Conservation (phyloP, 2,797 vertebrate genomes). For the Salmo trutta region DNA sequence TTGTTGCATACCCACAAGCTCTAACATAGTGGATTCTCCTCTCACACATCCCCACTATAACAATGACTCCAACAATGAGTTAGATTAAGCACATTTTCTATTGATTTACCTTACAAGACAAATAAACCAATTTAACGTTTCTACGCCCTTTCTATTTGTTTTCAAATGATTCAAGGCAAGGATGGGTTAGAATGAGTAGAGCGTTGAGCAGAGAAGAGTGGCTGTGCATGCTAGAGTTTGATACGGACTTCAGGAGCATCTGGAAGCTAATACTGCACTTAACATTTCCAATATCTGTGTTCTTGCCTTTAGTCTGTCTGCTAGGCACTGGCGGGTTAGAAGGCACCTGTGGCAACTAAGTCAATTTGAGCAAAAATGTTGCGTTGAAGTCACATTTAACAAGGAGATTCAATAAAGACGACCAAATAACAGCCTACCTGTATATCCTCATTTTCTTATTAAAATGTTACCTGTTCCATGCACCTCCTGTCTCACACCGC, state of each 20-base stretch:
- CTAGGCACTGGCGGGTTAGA: not conserved
- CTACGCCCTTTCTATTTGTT: conserved; percentile 68
- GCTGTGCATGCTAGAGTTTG: conserved; percentile 52
- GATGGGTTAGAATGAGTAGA: conserved; percentile 70
- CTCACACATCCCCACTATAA: conserved; percentile 32
- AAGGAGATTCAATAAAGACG: not conserved
- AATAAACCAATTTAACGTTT: conserved; percentile 72
- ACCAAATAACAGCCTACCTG: not conserved
- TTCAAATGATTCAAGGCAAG: conserved; percentile 65
- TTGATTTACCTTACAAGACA: conserved; percentile 68
- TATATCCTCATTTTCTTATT: not conserved
- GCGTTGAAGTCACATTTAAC: not conserved
- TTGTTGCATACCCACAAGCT: not conserved
- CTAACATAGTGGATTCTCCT: not conserved
- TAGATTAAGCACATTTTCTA: conserved; percentile 67
- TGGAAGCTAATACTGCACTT: conserved; percentile 32
- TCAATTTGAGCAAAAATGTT: not conserved
- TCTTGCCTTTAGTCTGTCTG: conserved; percentile 44
- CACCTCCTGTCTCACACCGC: not conserved
- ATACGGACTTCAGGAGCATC: conserved; percentile 39
- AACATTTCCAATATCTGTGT: conserved; percentile 58
- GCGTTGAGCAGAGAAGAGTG: conserved; percentile 54
- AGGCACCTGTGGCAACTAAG: conserved; percentile 16
- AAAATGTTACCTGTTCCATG: not conserved
- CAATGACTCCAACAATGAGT: conserved; percentile 54